Evolutionary conservation across 2,797 vertebrate genomes (phyloP).

Genomic region (Pteronotus mesoamericanus): DNA sequence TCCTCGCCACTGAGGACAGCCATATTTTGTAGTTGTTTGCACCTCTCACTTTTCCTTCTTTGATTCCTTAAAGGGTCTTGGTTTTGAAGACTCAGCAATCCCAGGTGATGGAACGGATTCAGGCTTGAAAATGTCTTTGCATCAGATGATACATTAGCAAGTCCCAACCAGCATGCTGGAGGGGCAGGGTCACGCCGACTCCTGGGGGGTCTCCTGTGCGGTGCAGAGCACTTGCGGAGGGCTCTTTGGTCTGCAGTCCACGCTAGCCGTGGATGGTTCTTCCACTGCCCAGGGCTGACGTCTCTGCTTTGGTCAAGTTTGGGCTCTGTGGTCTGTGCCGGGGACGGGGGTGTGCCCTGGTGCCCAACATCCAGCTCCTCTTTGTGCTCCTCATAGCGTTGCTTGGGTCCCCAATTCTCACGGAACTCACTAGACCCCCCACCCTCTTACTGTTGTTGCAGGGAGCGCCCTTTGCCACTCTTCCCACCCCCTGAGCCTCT

Average conservation of each 20-base stretch:
- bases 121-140: neutral
- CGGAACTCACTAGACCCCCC: neutral
- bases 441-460: accelerated
- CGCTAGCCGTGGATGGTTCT: neutral
- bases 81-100: neutral
- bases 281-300: neutral
- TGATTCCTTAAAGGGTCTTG: neutral
- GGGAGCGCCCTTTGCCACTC: neutral
- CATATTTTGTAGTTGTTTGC: neutral
- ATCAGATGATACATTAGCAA: neutral
- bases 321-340: neutral
- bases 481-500: neutral
- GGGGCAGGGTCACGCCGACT: neutral
- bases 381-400: neutral
- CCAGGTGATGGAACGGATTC: neutral
- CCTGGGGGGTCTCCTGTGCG: too few species aligned
- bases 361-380: neutral
- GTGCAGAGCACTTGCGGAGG: too few species aligned
- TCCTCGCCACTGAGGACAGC: neutral
- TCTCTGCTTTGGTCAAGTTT: neutral
- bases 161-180: too few species aligned
- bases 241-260: neutral
- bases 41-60: neutral
- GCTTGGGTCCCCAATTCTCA: accelerated
- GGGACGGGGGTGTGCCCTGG: neutral